Evolutionary conservation across 2,113 vertebrate genomes (phyloP), one percentile per base, ranked within the genome.

Genomic region (Ceyx margarethae): DNA sequence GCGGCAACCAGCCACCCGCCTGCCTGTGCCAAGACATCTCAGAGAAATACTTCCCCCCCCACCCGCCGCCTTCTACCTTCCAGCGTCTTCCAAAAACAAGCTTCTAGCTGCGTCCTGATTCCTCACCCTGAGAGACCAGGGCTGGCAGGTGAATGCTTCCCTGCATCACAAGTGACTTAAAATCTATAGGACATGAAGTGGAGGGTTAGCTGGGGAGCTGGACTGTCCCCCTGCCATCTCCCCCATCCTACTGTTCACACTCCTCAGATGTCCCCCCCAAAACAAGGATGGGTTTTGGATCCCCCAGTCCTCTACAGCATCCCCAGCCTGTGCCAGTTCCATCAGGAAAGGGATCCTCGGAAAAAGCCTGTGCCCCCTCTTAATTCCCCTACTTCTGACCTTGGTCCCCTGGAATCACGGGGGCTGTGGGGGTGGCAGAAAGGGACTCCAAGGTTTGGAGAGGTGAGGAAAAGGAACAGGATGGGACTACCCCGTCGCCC

Each of bases 1-100:
- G 83, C 1, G 10, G 85, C 94, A 74, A 26, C 29, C 0, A 3
- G 77, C 74, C 91, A 87, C 89, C 81, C 46, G 4, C 87, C 45
- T 0, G 58, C 81, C 71, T 15, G 74, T 87, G 94, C 91, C 94
- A 96, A 91, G 77, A 28, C 81, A 65, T 89, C 75, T 94, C 91
- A 81, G 78, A 83, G 73, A 81, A 40, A 56, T 12, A 10, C 7
- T 22, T 11, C 18, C 3, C 35, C 21, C 14, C 26, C 62, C 37
- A 37, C 37, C 10, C 15, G 7, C 9, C 28, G 43, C 9, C 45
- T 50, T 35, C 46, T 8, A 37, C 29, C 83, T 91, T 93, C 85
- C 76, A 90, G n/a, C 12, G 1, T 21, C 64, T 94, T 93, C 88
- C 62, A 61, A 89, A 92, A 86, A 1, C 65, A 37, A 35, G 57